phyloP scores from a whole-genome alignment of 2,797 vertebrate species.

The Melanotaenia trifasciata region DNA sequence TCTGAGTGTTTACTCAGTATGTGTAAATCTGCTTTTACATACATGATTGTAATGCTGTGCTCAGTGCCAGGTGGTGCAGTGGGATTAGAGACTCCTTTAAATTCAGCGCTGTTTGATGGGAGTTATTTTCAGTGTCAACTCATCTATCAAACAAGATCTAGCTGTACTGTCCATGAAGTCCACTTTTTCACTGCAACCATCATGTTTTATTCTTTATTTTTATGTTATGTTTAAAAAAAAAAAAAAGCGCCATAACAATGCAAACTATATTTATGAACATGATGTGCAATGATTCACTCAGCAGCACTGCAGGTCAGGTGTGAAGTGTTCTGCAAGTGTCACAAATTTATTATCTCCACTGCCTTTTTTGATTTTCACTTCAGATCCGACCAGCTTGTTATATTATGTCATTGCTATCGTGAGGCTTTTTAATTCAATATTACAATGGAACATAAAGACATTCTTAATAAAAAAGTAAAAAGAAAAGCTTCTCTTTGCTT shows the following conservation, averaged over 20 bases:
- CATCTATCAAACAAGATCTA: neutral
- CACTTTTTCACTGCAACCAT: constrained; percentile 46
- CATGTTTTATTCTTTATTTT: constrained; percentile 31
- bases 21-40: constrained; percentile 56
- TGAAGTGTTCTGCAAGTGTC: constrained; percentile 34
- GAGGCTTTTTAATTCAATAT: constrained; percentile 65
- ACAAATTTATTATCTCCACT: constrained; percentile 28
- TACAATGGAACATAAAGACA: constrained; percentile 59
- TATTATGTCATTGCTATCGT: constrained; percentile 58
- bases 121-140: constrained; percentile 39
- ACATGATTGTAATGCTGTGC: constrained; percentile 52
- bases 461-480: constrained; percentile 60
- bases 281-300: constrained; percentile 29
- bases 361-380: constrained; percentile 38
- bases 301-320: constrained; percentile 44
- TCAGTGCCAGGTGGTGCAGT: constrained; percentile 38
- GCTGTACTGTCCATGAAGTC: constrained; percentile 8
- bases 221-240: constrained; percentile 26
- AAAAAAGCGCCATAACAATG: constrained; percentile 54
- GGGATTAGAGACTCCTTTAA: constrained; percentile 19
- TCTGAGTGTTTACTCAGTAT: constrained; percentile 41
- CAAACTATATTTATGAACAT: constrained; percentile 50
- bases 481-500: constrained; percentile 2
- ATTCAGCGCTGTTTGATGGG: constrained; percentile 7
- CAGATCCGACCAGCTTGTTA: constrained; percentile 49